A percentile compares a stretch with the other conserved stretches of the same genome.
phyloP scores from a whole-genome alignment of 2,888 invertebrate genomes.

The Melanophora roralis region DNA sequence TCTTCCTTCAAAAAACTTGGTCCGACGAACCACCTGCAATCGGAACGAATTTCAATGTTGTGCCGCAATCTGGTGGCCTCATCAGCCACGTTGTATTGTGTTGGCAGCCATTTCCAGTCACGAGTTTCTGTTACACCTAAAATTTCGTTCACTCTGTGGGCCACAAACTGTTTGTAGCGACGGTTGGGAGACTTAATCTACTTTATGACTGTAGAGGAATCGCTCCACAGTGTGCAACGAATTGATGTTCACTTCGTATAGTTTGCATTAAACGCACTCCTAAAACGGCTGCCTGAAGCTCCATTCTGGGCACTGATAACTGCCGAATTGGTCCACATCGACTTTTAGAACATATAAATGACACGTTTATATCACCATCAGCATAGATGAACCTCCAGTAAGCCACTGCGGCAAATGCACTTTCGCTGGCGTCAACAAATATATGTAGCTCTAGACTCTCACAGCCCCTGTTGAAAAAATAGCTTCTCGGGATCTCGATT shows the following conservation, averaged over 20 bases:
- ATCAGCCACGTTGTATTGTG: not conserved
- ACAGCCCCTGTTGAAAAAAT: too few species aligned
- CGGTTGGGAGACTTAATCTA: not conserved
- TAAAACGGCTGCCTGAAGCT: constrained; percentile 9
- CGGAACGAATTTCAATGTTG: not conserved
- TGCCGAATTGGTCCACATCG: constrained; percentile 4
- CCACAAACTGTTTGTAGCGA: not conserved
- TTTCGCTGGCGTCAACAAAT: constrained; percentile 4
- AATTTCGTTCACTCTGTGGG: not conserved
- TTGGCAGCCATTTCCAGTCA: not conserved
- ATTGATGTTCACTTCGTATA: not conserved
- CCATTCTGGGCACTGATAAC: too few species aligned
- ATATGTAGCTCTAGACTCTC: not conserved
- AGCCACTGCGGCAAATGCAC: constrained; percentile 8
- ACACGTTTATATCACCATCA: not conserved
- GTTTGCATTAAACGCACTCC: not conserved
- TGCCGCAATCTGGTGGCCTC: not conserved
- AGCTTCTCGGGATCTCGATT: too few species aligned
- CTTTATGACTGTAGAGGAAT: not conserved
- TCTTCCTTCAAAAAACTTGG: not conserved
- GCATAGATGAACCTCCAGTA: constrained; percentile 1
- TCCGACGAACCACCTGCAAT: not conserved
- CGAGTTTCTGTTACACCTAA: not conserved
- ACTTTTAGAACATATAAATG: constrained; percentile 14
- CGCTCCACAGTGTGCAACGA: not conserved